Base-by-base conservation (phyloP, 1,140 invertebrate species). In the Ceratina japonica region DNA sequence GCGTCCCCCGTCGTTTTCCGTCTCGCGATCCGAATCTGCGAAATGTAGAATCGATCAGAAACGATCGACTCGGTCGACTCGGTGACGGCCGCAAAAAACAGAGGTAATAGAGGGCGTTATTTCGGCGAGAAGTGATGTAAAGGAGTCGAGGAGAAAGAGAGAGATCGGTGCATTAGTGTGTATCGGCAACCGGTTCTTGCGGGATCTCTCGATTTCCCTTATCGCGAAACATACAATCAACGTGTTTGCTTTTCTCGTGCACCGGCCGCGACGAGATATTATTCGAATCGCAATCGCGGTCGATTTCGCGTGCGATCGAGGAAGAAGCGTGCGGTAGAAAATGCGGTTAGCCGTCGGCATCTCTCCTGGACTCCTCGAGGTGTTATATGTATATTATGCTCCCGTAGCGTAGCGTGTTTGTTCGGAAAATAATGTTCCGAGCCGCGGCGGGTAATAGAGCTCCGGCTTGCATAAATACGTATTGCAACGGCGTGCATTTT, bases 111-210 rank as follows among this genome's bases (percentile, higher is more conserved):
- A n/a, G n/a, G n/a, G 12, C 44, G 20, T 66, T 22, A 51, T 51
- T 51, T 13, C 20, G 13, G 44, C 20, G 64, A 66, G 44, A 51
- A 16, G 44, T 24, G 37, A 24, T 18, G 64, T 24, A 44, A 58
- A 18, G 20, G 68, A 74, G 27, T 81, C 63, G 56, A 12, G 44
- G 52, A 44, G 37, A 44, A 10, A 44, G 37, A 44, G 12, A n/a
- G 58, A 62, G 75, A 72, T 10, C 61, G 24, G 27, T 10, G 37
- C 37, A 44, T 44, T 44, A 44, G 59, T n/a, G 51, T 24, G 49
- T 62, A 58, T 54, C 68, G n/a, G 24, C 59, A 78, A 78, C 75
- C 75, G 75, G 75, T 78, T 78, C 61, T 62, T 64, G 56, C 74
- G 64, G 56, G 64, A 76, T 58, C 54, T 22, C 18, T 51, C 61